Conservation (phyloP, 2,113 vertebrate genomes). For the Thamnaconus septentrionalis region DNA sequence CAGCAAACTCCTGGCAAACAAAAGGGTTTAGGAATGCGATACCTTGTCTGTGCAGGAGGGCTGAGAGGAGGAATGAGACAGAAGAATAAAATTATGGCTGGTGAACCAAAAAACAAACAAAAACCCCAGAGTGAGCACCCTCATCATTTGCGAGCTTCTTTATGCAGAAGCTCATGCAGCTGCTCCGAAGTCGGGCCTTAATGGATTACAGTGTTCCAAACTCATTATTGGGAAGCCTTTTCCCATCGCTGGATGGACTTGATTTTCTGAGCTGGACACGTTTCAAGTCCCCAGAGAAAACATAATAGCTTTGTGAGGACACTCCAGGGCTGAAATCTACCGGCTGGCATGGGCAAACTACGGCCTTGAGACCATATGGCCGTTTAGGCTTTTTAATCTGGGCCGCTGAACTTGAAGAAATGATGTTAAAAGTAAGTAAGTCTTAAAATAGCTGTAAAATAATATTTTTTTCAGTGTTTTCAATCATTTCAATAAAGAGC, state of each 20-base stretch:
- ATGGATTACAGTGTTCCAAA: no score
- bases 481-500: no score
- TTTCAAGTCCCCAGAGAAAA: conserved; percentile 4
- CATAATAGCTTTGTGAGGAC: conserved; percentile 1
- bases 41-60: conserved; percentile 54
- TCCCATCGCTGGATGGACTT: conserved; percentile 10
- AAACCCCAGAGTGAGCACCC: neutral
- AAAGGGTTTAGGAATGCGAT: conserved; percentile 50
- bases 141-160: neutral
- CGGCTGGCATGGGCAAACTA: neutral
- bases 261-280: neutral
- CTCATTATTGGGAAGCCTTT: neutral
- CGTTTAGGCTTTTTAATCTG: no score
- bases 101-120: neutral
- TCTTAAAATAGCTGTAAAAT: no score
- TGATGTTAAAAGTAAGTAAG: no score
- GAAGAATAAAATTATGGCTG: conserved; percentile 27
- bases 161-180: neutral
- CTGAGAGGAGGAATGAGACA: conserved; percentile 50
- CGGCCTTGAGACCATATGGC: no score
- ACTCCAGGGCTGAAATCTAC: neutral
- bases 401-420: no score
- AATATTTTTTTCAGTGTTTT: no score
- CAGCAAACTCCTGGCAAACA: conserved; percentile 22
- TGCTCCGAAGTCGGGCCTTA: neutral